Conservation (phyloP, 2,113 vertebrate genomes). For the Recurvirostra avosetta region DNA sequence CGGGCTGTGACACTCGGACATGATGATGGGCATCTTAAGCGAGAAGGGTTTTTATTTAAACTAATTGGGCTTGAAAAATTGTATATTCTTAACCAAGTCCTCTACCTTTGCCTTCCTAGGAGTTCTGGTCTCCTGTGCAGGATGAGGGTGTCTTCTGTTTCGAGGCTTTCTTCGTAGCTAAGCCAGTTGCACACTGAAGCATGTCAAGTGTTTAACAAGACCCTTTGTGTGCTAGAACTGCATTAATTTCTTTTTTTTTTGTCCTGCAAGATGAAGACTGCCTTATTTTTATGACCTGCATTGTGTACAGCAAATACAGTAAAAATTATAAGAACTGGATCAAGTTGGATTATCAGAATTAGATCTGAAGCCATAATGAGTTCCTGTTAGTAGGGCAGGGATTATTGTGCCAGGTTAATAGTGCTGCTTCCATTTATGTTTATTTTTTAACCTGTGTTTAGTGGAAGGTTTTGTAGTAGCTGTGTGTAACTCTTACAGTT, state of each 20-base stretch:
- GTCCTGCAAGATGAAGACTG: background rate
- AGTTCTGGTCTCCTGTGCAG: background rate
- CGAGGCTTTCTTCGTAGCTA: background rate
- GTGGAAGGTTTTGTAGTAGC: background rate
- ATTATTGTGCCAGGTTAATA: background rate
- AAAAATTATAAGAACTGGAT: background rate
- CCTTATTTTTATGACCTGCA: background rate
- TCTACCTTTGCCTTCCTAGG: background rate
- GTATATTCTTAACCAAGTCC: background rate
- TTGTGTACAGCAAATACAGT: background rate
- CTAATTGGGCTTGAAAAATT: background rate
- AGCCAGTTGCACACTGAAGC: background rate
- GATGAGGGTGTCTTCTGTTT: background rate
- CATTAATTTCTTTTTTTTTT: background rate
- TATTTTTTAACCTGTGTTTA: background rate
- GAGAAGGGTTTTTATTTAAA: background rate
- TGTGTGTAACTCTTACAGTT: background rate
- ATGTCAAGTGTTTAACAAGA: background rate
- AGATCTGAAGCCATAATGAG: background rate
- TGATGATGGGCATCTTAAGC: background rate
- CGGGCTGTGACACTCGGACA: fast-evolving
- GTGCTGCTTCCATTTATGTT: background rate
- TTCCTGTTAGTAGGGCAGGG: background rate
- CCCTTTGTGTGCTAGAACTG: background rate
- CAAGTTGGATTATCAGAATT: background rate